Conservation (phyloP, 2,113 vertebrate genomes). For the Engystomops pustulosus region DNA sequence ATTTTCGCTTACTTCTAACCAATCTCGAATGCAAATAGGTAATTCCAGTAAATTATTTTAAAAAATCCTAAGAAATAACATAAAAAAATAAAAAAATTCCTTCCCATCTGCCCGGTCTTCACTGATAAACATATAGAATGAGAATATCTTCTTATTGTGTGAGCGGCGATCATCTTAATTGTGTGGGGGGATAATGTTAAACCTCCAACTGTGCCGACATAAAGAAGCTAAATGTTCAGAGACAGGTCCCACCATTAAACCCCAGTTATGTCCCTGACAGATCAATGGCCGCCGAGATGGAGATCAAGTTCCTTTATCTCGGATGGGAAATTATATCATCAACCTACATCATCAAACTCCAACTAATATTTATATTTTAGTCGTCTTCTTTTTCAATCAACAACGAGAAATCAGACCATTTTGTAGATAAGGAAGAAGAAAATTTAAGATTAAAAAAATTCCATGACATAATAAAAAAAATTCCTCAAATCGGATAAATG, state of each 20-base stretch:
- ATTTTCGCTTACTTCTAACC: too few relatives aligned
- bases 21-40: too few relatives aligned
- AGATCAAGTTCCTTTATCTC: neutral
- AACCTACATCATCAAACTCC: neutral
- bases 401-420: too few relatives aligned
- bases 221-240: conserved; percentile 9
- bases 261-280: neutral
- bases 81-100: neutral
- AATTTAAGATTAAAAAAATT: too few relatives aligned
- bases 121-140: neutral
- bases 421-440: too few relatives aligned
- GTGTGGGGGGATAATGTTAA: conserved; percentile 2
- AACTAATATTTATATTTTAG: neutral
- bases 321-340: conserved; percentile 13
- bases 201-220: conserved; percentile 13
- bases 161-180: neutral
- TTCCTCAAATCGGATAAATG: too few relatives aligned
- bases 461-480: too few relatives aligned
- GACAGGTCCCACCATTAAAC: conserved; percentile 1
- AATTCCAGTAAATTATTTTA: neutral
- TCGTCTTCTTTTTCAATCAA: too few relatives aligned
- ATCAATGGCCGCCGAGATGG: neutral
- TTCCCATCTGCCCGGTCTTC: neutral
- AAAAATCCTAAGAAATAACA: neutral
- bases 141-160: neutral